phyloP scores from a whole-genome alignment of 2,797 vertebrate genomes.

The Ctenopoma multispine region DNA sequence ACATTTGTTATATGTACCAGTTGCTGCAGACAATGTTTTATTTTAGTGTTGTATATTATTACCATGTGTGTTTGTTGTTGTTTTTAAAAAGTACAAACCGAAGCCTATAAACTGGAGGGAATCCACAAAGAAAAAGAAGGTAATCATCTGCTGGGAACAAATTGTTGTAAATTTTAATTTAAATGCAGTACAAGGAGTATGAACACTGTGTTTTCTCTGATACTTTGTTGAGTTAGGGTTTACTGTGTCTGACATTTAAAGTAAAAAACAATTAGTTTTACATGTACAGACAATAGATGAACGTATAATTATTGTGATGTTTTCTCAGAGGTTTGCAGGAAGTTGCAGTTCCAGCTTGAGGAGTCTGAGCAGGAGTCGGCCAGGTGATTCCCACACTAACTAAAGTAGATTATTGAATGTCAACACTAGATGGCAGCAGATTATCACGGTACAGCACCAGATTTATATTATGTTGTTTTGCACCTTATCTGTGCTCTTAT shows the following conservation, averaged over 20 bases:
- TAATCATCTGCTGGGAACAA: conserved; percentile 35
- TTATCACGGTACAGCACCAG: neutral
- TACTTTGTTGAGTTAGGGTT: neutral
- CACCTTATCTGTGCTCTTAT: neutral
- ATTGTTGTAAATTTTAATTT: neutral
- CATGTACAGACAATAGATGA: neutral
- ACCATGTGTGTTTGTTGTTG: neutral
- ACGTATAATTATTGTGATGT: neutral
- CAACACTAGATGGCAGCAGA: conserved; percentile 72
- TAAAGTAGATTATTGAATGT: neutral
- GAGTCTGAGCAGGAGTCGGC: conserved; percentile 74
- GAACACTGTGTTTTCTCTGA: neutral
- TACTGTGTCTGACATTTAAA: neutral
- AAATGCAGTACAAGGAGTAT: neutral
- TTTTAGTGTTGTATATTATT: neutral
- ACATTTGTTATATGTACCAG: neutral
- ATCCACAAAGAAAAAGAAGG: conserved; percentile 81
- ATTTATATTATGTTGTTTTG: neutral
- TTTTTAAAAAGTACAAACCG: conserved; percentile 70
- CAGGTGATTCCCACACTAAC: conserved; percentile 65
- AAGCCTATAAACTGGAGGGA: conserved; percentile 71
- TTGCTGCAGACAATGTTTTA: neutral
- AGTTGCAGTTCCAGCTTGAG: conserved; percentile 80
- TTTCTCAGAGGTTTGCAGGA: conserved; percentile 70
- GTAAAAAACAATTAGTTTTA: neutral